Conservation (phyloP, 2,797 vertebrate genomes). For the Lophius americanus region DNA sequence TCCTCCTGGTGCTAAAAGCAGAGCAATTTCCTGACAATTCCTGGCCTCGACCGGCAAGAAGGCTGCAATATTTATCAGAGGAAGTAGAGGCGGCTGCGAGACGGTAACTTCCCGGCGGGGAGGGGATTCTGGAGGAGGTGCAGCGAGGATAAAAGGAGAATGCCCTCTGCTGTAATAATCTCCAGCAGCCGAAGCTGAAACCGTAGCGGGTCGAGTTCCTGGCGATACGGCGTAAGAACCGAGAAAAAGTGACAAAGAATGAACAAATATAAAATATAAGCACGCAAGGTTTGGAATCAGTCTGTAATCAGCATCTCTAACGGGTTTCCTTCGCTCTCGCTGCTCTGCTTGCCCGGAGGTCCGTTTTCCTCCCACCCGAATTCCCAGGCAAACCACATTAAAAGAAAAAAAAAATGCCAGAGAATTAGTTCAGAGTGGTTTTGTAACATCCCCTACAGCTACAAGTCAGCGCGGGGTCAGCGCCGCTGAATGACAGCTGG, state of each 20-base stretch:
- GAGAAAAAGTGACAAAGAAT: conserved; percentile 25
- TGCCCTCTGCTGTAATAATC: conserved; percentile 49
- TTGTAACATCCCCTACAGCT: conserved; percentile 54
- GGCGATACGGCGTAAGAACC: conserved; percentile 19
- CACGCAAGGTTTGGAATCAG: conserved; percentile 14
- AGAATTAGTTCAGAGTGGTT: conserved; percentile 58
- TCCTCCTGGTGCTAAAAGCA: conserved; percentile 73
- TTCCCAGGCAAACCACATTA: conserved; percentile 47
- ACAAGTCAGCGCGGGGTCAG: conserved; percentile 63
- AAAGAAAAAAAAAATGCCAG: conserved; percentile 59
- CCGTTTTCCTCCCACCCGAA: conserved; percentile 54
- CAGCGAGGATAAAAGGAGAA: conserved; percentile 37
- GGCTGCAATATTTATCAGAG: conserved; percentile 77
- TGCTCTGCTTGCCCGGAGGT: conserved; percentile 48
- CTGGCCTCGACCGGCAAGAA: conserved; percentile 63
- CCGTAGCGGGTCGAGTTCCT: conserved; percentile 47
- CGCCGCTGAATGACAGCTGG: conserved; percentile 55
- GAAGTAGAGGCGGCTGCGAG: conserved; percentile 56
- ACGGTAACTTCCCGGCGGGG: conserved; percentile 46
- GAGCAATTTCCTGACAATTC: conserved; percentile 78
- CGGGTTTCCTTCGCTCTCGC: conserved; percentile 26
- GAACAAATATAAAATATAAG: conserved; percentile 18
- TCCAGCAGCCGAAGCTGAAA: conserved; percentile 59
- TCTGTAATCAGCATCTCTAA: conserved; percentile 15
- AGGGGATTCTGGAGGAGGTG: conserved; percentile 44